Evolutionary conservation across 2,888 invertebrate species (phyloP).

Genomic region (Rotaria macrura): DNA sequence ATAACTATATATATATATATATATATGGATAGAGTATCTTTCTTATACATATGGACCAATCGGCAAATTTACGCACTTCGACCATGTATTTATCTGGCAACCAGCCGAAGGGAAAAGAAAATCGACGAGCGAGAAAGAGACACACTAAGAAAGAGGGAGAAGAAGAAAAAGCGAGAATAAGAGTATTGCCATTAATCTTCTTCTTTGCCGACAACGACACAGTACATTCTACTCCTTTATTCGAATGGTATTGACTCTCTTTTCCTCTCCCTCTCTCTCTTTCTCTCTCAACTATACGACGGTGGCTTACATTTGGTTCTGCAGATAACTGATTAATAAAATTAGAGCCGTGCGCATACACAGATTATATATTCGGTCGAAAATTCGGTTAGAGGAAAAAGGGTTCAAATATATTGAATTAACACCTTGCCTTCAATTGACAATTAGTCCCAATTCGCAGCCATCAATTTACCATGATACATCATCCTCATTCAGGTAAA

Average conservation of each 20-base stretch:
- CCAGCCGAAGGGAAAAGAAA: not conserved
- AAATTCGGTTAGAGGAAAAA: not conserved
- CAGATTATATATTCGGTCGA: constrained; percentile 1
- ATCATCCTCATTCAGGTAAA: not conserved
- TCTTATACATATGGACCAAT: not conserved
- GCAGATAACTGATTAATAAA: not conserved
- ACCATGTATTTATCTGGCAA: not conserved
- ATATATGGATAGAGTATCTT: not conserved
- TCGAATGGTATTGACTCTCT: not conserved
- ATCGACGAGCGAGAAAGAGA: not conserved
- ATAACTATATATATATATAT: too few species aligned
- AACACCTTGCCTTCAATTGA: not conserved
- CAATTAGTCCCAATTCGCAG: not conserved
- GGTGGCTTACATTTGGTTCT: not conserved
- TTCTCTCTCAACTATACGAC: not conserved
- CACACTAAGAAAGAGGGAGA: not conserved
- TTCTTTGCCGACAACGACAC: not conserved
- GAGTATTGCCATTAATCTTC: not conserved
- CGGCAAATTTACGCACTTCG: constrained; percentile 1
- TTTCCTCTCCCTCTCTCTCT: not conserved
- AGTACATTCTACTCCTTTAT: not conserved
- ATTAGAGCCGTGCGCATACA: not conserved
- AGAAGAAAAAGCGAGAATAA: not conserved
- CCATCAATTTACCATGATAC: not conserved
- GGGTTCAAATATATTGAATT: not conserved